Conservation (phyloP, 2,797 vertebrate species). For the Tympanoctomys barrerae region DNA sequence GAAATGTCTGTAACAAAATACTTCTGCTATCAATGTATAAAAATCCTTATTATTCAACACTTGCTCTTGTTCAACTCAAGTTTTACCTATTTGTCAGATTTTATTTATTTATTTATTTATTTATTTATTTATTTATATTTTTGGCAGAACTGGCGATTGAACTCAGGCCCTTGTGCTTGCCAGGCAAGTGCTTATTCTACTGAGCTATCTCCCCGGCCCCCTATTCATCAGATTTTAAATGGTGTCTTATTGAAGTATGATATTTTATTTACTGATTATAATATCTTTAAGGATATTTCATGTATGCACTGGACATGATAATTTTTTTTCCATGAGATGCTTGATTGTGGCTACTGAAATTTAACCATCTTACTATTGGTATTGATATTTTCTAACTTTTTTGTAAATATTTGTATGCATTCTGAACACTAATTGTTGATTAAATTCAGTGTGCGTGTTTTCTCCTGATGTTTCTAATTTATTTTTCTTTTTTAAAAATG, state of each 20-base stretch:
- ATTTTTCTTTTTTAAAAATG: neutral
- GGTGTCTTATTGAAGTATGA: neutral
- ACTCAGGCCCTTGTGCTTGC: no score
- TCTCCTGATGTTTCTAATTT: neutral
- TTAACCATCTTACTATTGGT: neutral
- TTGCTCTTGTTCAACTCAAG: neutral
- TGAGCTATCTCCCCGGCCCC: no score
- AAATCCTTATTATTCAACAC: conserved; percentile 24
- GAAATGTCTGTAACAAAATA: conserved; percentile 50
- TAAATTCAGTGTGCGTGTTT: conserved; percentile 27
- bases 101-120: neutral
- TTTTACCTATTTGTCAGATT: conserved; percentile 7
- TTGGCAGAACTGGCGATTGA: no score
- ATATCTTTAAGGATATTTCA: conserved; percentile 10
- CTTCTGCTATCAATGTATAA: neutral
- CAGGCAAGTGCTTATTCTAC: no score
- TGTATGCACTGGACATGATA: neutral
- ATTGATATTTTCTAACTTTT: neutral
- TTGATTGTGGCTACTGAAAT: neutral
- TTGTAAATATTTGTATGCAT: conserved; percentile 1
- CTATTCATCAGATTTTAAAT: conserved; percentile 19
- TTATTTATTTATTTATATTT: no score
- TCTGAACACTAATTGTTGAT: conserved; percentile 32
- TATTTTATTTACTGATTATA: conserved; percentile 48
- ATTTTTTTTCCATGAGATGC: neutral